A percentile compares a stretch with the other conserved stretches of the same genome.
phyloP scores from a whole-genome alignment of 1,140 invertebrate species.

The Nasonia vitripennis region DNA sequence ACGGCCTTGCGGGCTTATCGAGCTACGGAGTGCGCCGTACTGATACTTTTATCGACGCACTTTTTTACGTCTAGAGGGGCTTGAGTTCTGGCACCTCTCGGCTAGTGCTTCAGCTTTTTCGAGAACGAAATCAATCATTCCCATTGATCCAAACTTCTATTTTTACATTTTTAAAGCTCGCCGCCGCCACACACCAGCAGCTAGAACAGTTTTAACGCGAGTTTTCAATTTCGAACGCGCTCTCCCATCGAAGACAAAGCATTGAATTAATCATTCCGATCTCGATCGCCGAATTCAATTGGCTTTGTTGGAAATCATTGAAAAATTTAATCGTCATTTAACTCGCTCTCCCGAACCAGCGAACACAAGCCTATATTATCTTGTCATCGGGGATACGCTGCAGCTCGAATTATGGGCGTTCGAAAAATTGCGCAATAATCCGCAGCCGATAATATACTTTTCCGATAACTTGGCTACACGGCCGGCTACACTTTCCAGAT shows the following conservation, averaged over 20 bases:
- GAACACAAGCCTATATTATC: not conserved
- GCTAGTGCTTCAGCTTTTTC: no score
- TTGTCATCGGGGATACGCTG: not conserved
- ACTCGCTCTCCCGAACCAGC: not conserved
- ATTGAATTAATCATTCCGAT: not conserved
- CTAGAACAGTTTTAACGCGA: not conserved
- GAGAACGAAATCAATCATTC: no score
- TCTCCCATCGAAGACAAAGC: not conserved
- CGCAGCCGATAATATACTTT: not conserved
- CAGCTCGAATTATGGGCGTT: not conserved
- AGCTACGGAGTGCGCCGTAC: no score
- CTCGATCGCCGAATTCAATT: not conserved
- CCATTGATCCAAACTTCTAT: no score
- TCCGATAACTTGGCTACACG: not conserved
- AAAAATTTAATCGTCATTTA: not conserved
- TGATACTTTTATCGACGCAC: no score
- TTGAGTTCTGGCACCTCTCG: no score
- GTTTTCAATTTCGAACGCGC: not conserved
- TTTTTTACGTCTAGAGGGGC: no score
- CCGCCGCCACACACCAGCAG: no score
- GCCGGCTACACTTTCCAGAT: not conserved
- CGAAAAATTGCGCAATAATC: not conserved
- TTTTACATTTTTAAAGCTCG: no score
- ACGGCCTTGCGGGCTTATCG: no score
- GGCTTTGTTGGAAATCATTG: constrained; percentile 1